Evolutionary conservation across 2,888 invertebrate genomes (phyloP), one percentile per base, ranked within the genome.

Genomic region (Anagyrus pseudococci): DNA sequence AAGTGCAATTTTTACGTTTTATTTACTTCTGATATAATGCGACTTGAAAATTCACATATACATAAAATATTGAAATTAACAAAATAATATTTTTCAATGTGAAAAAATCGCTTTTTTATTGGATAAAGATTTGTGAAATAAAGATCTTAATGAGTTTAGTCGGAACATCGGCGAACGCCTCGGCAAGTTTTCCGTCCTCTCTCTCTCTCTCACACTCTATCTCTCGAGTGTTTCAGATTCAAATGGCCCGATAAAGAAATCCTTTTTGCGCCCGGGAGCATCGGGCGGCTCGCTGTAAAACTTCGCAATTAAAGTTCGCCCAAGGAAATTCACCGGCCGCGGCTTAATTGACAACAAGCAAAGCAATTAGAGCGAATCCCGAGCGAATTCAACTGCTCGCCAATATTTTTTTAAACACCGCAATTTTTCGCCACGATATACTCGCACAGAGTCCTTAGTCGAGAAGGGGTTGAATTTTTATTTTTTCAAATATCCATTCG

Each of bases 331-430:
- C 58, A 46, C 41, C n/a, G n/a, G 33, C 48, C 69, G 71, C 33
- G 13, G 4, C 4, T 15, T 73, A 71, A 66, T 66, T 58, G 62
- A 55, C 56, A 60, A 61, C 63, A 53, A 71, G 68, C 69, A 66
- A 67, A 66, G 73, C 74, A 75, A 76, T 77, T 77, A 77, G 77
- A 74, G 73, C 4, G 15, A 72, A 70, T 67, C 68, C n/a, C n/a
- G n/a, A n/a, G 70, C 71, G 71, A 77, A 77, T 79, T 75, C 74
- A 76, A 76, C 72, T 73, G 73, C 69, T 74, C 76, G 77, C n/a
- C 75, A 78, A 79, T 75, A 77, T 78, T 79, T 78, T 78, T 76
- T 70, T 72, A 74, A 78, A 77, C 72, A 3, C 40, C 10, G 19
- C 33, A 22, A 50, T 33, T 50, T 41, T 46, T 48, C n/a, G 10